These are phyloP conservation scores for Cantharis nigra DNA, from an alignment of 2,888 invertebrate genomes.

Conservation along the genomic window DNA sequence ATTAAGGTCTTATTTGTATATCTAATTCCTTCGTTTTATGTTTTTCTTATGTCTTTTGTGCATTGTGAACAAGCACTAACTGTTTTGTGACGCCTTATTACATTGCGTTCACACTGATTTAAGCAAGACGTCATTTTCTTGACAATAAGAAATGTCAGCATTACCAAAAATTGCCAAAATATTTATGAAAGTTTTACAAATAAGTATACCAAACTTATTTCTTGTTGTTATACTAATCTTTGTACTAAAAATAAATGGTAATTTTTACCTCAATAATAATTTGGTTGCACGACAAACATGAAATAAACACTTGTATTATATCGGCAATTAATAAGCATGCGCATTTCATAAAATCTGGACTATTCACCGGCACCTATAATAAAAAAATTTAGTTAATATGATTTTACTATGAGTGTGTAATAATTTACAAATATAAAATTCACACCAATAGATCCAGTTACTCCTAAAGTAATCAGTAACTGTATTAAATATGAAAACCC, in stretches of 20 bases:
- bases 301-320: not conserved
- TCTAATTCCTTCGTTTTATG: too few species aligned
- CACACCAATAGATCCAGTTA: not conserved
- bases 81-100: too few species aligned
- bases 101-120: too few species aligned
- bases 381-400: not conserved
- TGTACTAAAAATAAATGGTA: not conserved
- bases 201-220: too few species aligned
- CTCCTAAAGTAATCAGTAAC: not conserved
- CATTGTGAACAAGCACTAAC: too few species aligned
- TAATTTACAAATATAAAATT: not conserved
- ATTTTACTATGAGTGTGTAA: not conserved
- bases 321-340: not conserved
- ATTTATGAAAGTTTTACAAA: too few species aligned
- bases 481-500: not conserved
- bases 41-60: too few species aligned
- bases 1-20: too few species aligned
- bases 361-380: not conserved
- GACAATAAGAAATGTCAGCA: too few species aligned
- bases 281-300: not conserved
- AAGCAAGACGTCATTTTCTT: too few species aligned
- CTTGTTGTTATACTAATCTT: too few species aligned
- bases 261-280: not conserved
- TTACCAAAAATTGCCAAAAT: too few species aligned
- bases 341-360: not conserved